Evolutionary conservation across 2,113 vertebrate genomes (phyloP).

Genomic region (Urocynchramus pylzowi): DNA sequence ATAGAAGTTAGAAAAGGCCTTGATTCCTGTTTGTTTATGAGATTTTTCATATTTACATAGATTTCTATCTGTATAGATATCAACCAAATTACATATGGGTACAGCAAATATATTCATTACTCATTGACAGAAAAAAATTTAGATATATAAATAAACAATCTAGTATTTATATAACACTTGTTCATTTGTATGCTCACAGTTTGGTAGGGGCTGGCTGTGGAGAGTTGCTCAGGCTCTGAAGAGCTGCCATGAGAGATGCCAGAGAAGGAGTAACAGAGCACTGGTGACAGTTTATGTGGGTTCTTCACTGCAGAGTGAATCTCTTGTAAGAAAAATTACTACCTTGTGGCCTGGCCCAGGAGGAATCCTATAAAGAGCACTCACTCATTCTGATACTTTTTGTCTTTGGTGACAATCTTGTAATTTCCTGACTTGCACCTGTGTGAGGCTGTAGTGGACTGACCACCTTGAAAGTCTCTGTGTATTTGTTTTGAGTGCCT

Average conservation of each 20-base stretch:
- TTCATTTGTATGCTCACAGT: not conserved
- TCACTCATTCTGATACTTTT: not conserved
- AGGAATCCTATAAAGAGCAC: not conserved
- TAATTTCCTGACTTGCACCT: not conserved
- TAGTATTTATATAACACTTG: constrained; percentile 9
- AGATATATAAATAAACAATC: not conserved
- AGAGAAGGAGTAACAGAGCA: not conserved
- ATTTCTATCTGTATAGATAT: not conserved
- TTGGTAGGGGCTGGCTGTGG: not conserved
- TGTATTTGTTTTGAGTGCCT: not conserved
- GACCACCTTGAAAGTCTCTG: not conserved
- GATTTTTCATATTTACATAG: not conserved
- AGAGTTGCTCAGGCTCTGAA: constrained; percentile 1
- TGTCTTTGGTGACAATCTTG: not conserved
- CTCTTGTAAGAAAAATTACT: not conserved
- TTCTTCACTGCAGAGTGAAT: not conserved
- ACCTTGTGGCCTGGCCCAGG: not conserved
- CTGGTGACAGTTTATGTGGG: not conserved
- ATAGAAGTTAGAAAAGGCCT: not conserved
- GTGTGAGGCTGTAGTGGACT: not conserved
- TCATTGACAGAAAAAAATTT: not conserved
- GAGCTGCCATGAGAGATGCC: not conserved
- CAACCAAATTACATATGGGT: not conserved
- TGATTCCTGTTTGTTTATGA: not conserved
- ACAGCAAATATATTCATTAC: not conserved